Base-by-base conservation (phyloP, 2,888 invertebrate genomes). In the Morinoia aosen region DNA sequence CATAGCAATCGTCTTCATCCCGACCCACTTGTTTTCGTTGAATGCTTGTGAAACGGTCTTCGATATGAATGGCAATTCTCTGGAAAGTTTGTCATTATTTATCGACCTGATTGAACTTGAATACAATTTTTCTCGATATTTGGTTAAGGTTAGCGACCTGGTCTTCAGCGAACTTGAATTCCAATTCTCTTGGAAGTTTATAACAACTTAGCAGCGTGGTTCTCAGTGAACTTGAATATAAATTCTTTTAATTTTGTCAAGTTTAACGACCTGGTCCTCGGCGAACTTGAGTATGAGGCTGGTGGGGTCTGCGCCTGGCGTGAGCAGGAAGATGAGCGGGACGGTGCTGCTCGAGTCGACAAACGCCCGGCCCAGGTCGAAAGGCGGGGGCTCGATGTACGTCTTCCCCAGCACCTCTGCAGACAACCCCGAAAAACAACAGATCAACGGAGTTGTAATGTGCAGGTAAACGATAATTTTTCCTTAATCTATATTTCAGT, bases 261-360 rank as follows among this genome's bases (percentile, higher is more conserved):
- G 33, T 76, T 90, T 90, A 14, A 14, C 25, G 39, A 96, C 96
- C 95, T 96, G 96, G 94, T 97, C 97, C 96, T 97, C 97, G 56
- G 97, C 97, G 97, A 97, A 97, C 97, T 97, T 97, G 97, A 97
- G 97, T 61, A 97, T 97, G 96, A 97, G 97, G 94, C 97, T 97
- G 7, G 97, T 97, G 1, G 97, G 97, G 96, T 97, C 97, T 19
- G 97, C 97, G 10, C 97, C 97, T 39, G 96, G 97, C 0, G 97
- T 97, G 96, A 97, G 97, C 64, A 97, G 97, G 96, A 97, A 97
- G 96, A 97, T 97, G 48, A 97, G 97, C 0, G 97, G 97, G 19
- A 97, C 97, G 64, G 97, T 97, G 12, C 97, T 97, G 8, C 97
- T 97, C 8, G 97, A 97, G 96, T 97, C 97, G 96, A 97, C 97